These are phyloP conservation scores for crab-eating macaque (Macaca fascicularis) DNA, from an alignment of 2,113 vertebrate genomes.

Conservation along the genomic window DNA sequence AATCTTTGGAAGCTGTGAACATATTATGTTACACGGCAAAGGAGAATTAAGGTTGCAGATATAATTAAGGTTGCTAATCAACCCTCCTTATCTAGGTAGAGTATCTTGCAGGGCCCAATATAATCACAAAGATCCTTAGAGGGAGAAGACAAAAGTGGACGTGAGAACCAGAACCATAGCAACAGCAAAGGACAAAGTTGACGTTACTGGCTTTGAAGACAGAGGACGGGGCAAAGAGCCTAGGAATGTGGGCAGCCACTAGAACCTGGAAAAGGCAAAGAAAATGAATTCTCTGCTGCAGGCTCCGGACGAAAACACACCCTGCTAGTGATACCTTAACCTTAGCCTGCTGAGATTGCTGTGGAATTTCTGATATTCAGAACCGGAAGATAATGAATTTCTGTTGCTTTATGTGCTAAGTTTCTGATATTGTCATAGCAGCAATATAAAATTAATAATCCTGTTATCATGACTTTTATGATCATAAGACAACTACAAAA, in stretches of 20 bases:
- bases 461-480: not conserved
- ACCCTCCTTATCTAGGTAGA: not conserved
- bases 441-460: not conserved
- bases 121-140: not conserved
- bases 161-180: not conserved
- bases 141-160: not conserved
- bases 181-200: not conserved
- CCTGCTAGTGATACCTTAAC: not conserved
- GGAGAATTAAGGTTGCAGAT: not conserved
- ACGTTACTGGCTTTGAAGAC: not conserved
- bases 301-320: not conserved
- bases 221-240: fast-evolving
- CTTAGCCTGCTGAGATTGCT: not conserved
- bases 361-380: not conserved
- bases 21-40: not conserved
- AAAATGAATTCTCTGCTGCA: fast-evolving
- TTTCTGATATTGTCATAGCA: not conserved
- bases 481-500: not conserved
- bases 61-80: not conserved
- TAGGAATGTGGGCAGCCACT: not conserved
- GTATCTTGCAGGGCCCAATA: not conserved
- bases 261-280: not conserved
- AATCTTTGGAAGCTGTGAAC: not conserved
- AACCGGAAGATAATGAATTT: not conserved
- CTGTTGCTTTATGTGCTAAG: not conserved